phyloP scores from a whole-genome alignment of 2,113 vertebrate species.

The Corythaixoides concolor region DNA sequence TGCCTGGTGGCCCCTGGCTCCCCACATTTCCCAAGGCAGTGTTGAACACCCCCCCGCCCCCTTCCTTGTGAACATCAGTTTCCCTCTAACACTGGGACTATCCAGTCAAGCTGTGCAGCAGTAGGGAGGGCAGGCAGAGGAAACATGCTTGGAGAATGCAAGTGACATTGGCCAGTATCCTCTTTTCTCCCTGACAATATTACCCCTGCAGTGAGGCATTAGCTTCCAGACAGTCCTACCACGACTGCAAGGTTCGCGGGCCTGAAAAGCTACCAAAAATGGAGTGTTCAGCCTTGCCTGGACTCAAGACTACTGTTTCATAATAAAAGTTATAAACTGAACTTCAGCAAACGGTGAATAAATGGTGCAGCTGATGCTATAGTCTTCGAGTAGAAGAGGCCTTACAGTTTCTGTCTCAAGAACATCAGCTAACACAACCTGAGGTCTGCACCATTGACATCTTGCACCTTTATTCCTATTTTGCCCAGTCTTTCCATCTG shows the following conservation, averaged over 20 bases:
- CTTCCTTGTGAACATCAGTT: background rate
- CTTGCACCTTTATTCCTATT: background rate
- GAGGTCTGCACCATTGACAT: background rate
- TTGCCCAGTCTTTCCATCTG: background rate
- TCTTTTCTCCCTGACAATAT: background rate
- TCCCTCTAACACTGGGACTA: background rate
- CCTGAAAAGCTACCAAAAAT: background rate
- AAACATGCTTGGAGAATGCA: background rate
- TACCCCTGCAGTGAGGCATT: background rate
- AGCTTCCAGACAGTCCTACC: background rate
- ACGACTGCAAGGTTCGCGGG: background rate
- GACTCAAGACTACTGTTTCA: background rate
- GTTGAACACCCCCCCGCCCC: rapidly evolving
- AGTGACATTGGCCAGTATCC: background rate
- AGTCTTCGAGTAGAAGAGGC: background rate
- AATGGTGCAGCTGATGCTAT: background rate
- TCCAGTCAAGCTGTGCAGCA: background rate
- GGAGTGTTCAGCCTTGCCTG: background rate
- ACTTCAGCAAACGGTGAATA: background rate
- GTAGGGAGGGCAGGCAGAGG: background rate
- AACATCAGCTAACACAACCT: background rate
- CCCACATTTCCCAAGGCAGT: background rate
- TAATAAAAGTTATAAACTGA: slow-evolving; percentile 21
- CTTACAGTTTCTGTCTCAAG: background rate
- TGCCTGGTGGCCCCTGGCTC: background rate